Base-by-base conservation (phyloP, 1,140 invertebrate species). In the Geopemphigus sp. region DNA sequence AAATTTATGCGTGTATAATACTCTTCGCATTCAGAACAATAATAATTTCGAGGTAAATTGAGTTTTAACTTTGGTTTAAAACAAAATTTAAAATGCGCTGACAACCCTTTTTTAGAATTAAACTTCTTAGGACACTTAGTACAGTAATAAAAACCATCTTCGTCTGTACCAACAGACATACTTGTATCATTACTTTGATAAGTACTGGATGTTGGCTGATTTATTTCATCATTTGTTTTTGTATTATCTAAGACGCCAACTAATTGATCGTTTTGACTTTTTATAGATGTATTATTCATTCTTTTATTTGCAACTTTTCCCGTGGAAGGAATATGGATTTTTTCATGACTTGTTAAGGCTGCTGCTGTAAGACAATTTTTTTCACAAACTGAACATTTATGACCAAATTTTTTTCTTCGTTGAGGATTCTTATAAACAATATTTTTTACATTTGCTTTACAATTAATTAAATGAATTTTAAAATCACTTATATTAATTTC, bases 1-100 rank as follows among this genome's bases (percentile, higher is more conserved):
- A 78, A 78, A 24, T 15, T n/a, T 19, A 50, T 1, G 4, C 74
- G 39, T 29, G 57, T 47, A 63, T 19, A 63, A 29, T 63, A 78
- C n/a, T 78, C 59, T 50, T 78, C 50, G 50, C 74, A 78, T 47
- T 78, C 47, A 50, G 74, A 63, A 47, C 74, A 78, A 63, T 78
- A 78, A 63, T 78, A 78, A 26, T 50, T 78, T 0, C 11, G 5
- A 50, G 74, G 57, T 45, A 50, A 8, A 26, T 24, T 2, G 5
- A 1, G 24, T 29, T 29, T 72, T 4, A 29, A 5, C 10, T 11
- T 74, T 39, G 5, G 10, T 57, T 39, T 57, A 39, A 29, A 59
- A 61, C 57, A 78, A 63, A 24, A 45, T 63, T 1, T 5, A 39
- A 22, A n/a, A 63, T 78, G 74, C 19, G 11, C 45, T 39, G 57